Evolutionary conservation across 1,140 invertebrate species (phyloP).

Genomic region (Oscheius sp.): DNA sequence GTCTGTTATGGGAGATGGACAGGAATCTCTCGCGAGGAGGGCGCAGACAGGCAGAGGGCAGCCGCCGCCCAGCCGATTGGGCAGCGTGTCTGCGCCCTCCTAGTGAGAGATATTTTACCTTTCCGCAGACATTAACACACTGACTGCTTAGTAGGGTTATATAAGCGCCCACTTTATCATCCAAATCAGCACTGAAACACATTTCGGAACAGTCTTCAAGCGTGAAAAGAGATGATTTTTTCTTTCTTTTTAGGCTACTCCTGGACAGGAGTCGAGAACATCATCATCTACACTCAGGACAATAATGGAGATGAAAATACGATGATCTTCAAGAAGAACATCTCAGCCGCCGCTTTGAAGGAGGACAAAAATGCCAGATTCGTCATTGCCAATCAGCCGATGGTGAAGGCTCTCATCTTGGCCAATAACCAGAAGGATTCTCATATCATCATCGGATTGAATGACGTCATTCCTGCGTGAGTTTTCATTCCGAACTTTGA

Average conservation of each 20-base stretch:
- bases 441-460: slow-evolving; percentile 35
- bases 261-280: slow-evolving; percentile 37
- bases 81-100: too few relatives aligned
- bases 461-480: slow-evolving; percentile 40
- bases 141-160: too few relatives aligned
- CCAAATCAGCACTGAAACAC: not conserved
- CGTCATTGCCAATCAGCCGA: slow-evolving; percentile 22
- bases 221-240: too few relatives aligned
- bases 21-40: too few relatives aligned
- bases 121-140: too few relatives aligned
- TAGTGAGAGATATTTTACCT: too few relatives aligned
- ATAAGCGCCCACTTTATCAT: not conserved
- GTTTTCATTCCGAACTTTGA: not conserved
- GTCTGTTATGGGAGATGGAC: too few relatives aligned
- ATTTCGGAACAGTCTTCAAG: not conserved
- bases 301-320: slow-evolving; percentile 45
- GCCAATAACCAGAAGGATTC: slow-evolving; percentile 30
- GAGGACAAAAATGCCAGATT: slow-evolving; percentile 18
- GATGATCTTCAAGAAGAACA: slow-evolving; percentile 42
- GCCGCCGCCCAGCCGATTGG: too few relatives aligned
- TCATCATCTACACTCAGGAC: slow-evolving; percentile 40
- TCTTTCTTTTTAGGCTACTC: slow-evolving; percentile 31
- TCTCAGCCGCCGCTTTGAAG: slow-evolving; percentile 23
- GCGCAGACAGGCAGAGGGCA: too few relatives aligned
- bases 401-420: slow-evolving; percentile 31